Percentiles rank a stretch among this genome's conserved stretches.
phyloP scores from a whole-genome alignment of 30 jellyfish, hydroid and myxozoan genomes.

The Turritopsis dohrnii region DNA sequence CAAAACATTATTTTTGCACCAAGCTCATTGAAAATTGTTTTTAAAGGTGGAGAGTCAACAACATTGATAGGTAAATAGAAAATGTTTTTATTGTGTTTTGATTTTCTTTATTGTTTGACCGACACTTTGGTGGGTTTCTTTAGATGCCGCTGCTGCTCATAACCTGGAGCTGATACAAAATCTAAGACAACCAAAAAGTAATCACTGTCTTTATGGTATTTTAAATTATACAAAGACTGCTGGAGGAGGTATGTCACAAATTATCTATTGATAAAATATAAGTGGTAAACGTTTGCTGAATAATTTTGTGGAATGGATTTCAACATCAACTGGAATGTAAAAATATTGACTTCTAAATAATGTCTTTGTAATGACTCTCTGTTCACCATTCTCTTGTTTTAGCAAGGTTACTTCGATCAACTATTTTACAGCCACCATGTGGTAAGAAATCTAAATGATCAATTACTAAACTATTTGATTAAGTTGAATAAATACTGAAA shows the following conservation, averaged over 20 bases:
- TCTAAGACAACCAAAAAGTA: slow-evolving; percentile 57
- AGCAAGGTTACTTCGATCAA: slow-evolving; percentile 81
- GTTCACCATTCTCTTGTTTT: neutral
- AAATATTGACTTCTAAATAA: too few species aligned
- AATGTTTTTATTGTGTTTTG: neutral
- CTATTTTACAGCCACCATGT: slow-evolving; percentile 85
- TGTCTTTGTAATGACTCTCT: too few species aligned
- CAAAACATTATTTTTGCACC: slow-evolving; percentile 80
- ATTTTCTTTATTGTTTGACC: neutral
- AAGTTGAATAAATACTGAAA: too few species aligned
- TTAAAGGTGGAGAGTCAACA: slow-evolving; percentile 79
- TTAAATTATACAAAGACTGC: slow-evolving; percentile 77
- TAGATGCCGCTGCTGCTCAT: slow-evolving; percentile 70
- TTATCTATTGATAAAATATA: neutral
- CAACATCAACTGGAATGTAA: too few species aligned
- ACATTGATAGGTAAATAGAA: slow-evolving; percentile 56
- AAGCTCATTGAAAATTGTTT: slow-evolving; percentile 68
- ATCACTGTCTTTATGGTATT: slow-evolving; percentile 56
- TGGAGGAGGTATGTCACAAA: slow-evolving; percentile 59
- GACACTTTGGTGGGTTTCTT: neutral
- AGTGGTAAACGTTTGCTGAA: too few species aligned
- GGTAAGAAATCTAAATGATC: slow-evolving; percentile 31
- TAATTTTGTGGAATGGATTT: too few species aligned
- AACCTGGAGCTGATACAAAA: slow-evolving; percentile 69
- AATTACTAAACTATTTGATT: neutral